A percentile compares a stretch with the other conserved stretches of the same genome.
Evolutionary conservation across 2,888 invertebrate genomes (phyloP).

Genomic region (Protodeltote pygarga): DNA sequence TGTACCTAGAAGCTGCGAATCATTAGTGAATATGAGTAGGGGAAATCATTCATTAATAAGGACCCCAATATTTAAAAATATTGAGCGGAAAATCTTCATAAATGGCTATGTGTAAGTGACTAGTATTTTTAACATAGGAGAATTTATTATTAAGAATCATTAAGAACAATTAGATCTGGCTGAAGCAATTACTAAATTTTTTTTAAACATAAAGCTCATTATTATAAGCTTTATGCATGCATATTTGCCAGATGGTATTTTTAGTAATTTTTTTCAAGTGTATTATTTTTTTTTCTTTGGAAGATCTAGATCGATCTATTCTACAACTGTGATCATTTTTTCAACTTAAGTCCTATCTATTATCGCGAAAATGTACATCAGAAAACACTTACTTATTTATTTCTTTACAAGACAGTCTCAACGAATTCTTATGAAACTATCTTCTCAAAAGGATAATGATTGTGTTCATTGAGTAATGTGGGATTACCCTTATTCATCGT

Average conservation of each 20-base stretch:
- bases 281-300: too few relatives aligned
- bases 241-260: too few relatives aligned
- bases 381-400: too few relatives aligned
- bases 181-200: too few relatives aligned
- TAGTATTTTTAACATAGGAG: not conserved
- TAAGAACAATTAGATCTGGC: too few relatives aligned
- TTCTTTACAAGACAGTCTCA: conserved; percentile 4
- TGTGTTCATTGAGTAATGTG: conserved; percentile 24
- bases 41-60: conserved; percentile 39
- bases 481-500: conserved; percentile 43
- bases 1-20: conserved; percentile 58
- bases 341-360: too few relatives aligned
- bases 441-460: conserved; percentile 36
- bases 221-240: too few relatives aligned
- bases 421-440: conserved; percentile 27
- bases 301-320: too few relatives aligned
- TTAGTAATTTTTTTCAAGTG: too few relatives aligned
- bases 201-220: too few relatives aligned
- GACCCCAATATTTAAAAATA: conserved; percentile 29
- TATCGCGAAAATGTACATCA: too few relatives aligned
- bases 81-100: conserved; percentile 25
- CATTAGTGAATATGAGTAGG: conserved; percentile 48
- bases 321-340: too few relatives aligned
- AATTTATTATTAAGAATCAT: not conserved
- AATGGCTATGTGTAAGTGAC: conserved; percentile 27